phyloP scores from a whole-genome alignment of 2,888 invertebrate genomes.

The Meteorus colon region DNA sequence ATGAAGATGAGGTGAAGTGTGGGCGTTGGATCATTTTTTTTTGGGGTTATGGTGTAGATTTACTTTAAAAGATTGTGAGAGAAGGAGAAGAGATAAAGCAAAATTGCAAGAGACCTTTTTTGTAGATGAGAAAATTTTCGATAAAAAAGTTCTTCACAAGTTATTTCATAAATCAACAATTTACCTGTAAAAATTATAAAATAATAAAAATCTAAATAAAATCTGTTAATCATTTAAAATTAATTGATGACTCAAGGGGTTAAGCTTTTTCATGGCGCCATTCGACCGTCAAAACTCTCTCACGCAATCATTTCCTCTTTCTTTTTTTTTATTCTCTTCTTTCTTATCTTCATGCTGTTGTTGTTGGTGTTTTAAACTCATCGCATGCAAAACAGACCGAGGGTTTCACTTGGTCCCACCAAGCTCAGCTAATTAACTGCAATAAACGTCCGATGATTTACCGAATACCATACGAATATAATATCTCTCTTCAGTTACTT shows the following conservation, averaged over 20 bases:
- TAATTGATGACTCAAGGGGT: conserved; percentile 37
- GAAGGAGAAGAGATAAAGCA: too few species aligned
- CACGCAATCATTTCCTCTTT: conserved; percentile 46
- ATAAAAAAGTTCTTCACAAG: too few species aligned
- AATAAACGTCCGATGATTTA: conserved; percentile 69
- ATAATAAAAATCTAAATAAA: too few species aligned
- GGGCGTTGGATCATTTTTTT: too few species aligned
- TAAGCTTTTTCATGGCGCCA: conserved; percentile 60
- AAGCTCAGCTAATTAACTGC: conserved; percentile 66
- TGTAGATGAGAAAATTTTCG: too few species aligned
- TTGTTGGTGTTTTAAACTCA: conserved; percentile 32
- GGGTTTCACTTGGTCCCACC: conserved; percentile 49
- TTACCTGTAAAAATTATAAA: too few species aligned
- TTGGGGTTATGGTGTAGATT: too few species aligned
- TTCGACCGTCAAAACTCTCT: conserved; percentile 42
- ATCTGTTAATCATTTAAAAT: too few species aligned
- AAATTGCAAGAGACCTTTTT: too few species aligned
- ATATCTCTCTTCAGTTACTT: conserved; percentile 30
- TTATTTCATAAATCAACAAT: too few species aligned
- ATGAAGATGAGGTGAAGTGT: too few species aligned
- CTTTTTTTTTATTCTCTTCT: conserved; percentile 21
- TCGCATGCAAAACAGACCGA: conserved; percentile 62
- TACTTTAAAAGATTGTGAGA: too few species aligned
- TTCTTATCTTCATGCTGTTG: conserved; percentile 14
- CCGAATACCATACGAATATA: conserved; percentile 54